Evolutionary conservation across 1,140 invertebrate genomes (phyloP), one percentile per base, ranked within the genome.

Genomic region (Halotydeus destructor): DNA sequence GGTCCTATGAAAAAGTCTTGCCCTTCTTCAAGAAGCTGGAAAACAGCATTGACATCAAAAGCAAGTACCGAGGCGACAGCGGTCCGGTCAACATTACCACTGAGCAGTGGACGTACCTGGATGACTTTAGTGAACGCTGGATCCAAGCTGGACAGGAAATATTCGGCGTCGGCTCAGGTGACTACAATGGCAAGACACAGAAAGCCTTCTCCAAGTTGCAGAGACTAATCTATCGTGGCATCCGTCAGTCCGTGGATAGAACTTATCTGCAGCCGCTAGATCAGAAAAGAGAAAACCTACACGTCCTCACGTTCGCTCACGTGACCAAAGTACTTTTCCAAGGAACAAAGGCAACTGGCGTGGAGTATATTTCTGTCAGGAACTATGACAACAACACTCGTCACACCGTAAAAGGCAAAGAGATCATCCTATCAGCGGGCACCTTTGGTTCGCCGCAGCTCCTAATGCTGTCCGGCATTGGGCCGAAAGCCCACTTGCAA

Each of bases 401-500:
- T 23, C 64, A 74, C 25, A 61, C 68, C n/a, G 46, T 59, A 19
- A 25, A 23, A 35, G 44, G 5, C 6, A 47, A 39, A 22, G 46
- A 47, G 40, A 41, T 47, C 12, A 47, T 47, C 21, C 23, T 47
- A 6, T 47, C 46, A 14, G 36, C 42, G 2, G 44, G 38, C 22
- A 30, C 27, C 0, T 76, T 85, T 4, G 80, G 79, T 41, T 73
- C 70, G 16, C 75, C 81, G 0, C 78, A 83, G 48, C 55, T 88
- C 23, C 56, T 89, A 36, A 83, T 88, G 79, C 54, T 88, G 0
- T 85, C 80, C 0, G 84, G 84, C 0, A 66, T 88, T 30, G 84
- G 83, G 1, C 81, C 80, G 0, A 65, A 63, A 24, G 64, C 74
- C 5, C 79, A 88, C 48, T 61, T 89, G 6, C 56, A 63, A 31